A percentile compares a stretch with the other conserved stretches of the same genome.
These are phyloP conservation scores for Hermatobates lingyangjiaoensis DNA, from an alignment of 1,140 invertebrate genomes.

Conservation along the genomic window DNA sequence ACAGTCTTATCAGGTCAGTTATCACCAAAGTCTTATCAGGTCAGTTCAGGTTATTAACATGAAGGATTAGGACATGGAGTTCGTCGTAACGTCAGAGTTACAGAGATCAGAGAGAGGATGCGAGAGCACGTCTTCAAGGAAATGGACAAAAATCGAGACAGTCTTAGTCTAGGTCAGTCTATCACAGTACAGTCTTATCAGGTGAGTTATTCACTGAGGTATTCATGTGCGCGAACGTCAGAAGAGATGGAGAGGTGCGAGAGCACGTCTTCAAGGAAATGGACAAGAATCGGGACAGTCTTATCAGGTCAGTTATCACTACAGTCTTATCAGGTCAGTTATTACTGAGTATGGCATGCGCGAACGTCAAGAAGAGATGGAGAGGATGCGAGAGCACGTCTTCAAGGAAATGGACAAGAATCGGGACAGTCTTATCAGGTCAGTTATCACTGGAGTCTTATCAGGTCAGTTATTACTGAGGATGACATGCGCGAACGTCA, in stretches of 20 bases:
- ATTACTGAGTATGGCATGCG: conserved; percentile 77
- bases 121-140: conserved; percentile 90
- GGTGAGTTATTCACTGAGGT: too few species aligned
- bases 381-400: conserved; percentile 94
- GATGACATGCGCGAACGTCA: conserved; percentile 75
- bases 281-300: conserved; percentile 73
- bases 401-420: conserved; percentile 83
- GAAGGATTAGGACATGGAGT: too few species aligned
- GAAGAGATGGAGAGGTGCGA: conserved; percentile 97
- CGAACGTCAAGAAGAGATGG: conserved; percentile 90
- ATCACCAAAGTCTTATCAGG: too few species aligned
- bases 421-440: conserved; percentile 71
- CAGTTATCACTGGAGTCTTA: too few species aligned
- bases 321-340: too few species aligned
- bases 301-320: conserved; percentile 59
- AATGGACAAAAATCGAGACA: conserved; percentile 73
- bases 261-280: conserved; percentile 90
- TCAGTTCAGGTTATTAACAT: too few species aligned
- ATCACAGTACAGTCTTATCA: too few species aligned
- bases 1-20: conserved; percentile 63
- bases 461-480: too few species aligned
- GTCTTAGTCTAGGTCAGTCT: too few species aligned
- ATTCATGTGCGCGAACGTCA: too few species aligned
- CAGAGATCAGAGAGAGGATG: too few species aligned
- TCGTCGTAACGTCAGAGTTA: too few species aligned